Evolutionary conservation across 2,888 invertebrate species (phyloP).

Genomic region (Tiphia femorata): DNA sequence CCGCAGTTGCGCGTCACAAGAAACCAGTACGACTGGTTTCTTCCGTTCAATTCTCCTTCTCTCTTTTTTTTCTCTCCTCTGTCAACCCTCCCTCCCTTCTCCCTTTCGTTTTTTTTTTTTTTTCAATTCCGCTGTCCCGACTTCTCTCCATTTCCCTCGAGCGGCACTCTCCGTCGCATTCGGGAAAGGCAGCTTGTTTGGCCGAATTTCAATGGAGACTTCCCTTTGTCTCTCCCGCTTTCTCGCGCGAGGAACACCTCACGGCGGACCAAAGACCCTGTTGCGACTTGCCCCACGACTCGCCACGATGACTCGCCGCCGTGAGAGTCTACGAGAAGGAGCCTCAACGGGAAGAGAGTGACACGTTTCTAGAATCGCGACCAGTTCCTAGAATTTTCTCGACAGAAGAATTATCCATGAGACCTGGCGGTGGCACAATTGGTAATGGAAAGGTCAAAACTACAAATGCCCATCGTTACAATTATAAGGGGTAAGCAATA

Average conservation of each 20-base stretch:
- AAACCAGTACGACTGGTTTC: constrained; percentile 46
- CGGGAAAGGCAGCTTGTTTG: constrained; percentile 18
- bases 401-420: too few species aligned
- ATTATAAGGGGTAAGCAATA: too few species aligned
- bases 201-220: constrained; percentile 39
- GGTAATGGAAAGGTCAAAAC: too few species aligned
- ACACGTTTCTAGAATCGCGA: neutral
- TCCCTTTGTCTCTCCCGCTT: constrained; percentile 10
- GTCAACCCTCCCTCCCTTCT: neutral
- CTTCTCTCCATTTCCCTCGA: neutral
- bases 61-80: constrained; percentile 27
- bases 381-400: neutral
- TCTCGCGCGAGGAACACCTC: too few species aligned
- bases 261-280: too few species aligned
- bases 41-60: constrained; percentile 17
- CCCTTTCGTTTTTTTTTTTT: constrained; percentile 28
- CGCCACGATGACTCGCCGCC: too few species aligned
- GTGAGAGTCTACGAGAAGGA: too few species aligned
- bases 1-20: constrained; percentile 28
- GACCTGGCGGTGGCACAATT: too few species aligned
- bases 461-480: too few species aligned
- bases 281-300: too few species aligned
- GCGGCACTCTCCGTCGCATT: constrained; percentile 6
- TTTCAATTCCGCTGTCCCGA: constrained; percentile 4
- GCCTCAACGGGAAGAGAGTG: too few species aligned